Evolutionary conservation across 1,140 invertebrate species (phyloP), one percentile per base, ranked within the genome.

Genomic region (Aphis craccivora): DNA sequence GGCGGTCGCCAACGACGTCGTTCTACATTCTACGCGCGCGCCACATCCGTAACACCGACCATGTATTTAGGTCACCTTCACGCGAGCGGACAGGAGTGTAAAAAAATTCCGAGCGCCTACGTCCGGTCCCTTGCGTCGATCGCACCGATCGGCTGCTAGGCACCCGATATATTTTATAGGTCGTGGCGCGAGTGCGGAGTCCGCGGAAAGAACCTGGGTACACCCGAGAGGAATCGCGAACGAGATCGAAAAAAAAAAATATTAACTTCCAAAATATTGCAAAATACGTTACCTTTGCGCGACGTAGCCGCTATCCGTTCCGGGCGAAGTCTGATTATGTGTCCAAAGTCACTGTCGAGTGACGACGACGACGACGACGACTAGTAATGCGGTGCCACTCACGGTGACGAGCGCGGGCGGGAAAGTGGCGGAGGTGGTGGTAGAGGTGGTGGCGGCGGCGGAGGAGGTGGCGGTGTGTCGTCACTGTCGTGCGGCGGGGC

Each of bases 11-110:
- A 45, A 76, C 90, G 35, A 25, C 67, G 30, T 20, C 37, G 90
- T 92, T 48, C 90, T 40, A 83, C 90, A 81, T 91, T 67, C 22
- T 76, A 91, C 60, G 37, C 35, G 53, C 76, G 25, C 40, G 67
- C 90, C 60, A 92, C 67, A 84, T 92, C 91, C 43, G 91, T 40
- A 48, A 25, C 88, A 37, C 35, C n/a, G 37, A 53, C 35, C 30
- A 5, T n/a, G 60, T 60, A 93, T 93, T 93, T 93, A 93, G 91
- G 91, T 93, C 91, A 93, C 91, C 91, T 93, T 93, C 91, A 93
- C 11, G 23, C 48, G 40, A 22, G 11, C 35, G 30, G 30, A 88
- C 20, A 25, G 25, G 25, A 43, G 40, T 76, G 40, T 51, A 25
- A 86, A 83, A 92, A 76, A 55, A 25, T 35, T 20, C n/a, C 30